Conservation (phyloP, 1,140 invertebrate genomes). For the Trigoniulus corallinus region DNA sequence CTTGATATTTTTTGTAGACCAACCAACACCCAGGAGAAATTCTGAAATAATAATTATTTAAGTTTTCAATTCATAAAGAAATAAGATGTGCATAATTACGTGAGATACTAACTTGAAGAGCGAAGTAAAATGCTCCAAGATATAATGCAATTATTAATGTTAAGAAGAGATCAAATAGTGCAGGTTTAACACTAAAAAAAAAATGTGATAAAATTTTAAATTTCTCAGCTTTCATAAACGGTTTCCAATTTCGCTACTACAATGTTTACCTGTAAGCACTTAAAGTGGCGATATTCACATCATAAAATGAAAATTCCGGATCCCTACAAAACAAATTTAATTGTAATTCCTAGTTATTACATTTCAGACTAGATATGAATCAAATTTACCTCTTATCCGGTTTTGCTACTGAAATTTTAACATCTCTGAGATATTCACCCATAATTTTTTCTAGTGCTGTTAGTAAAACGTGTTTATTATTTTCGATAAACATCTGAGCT, state of each 20-base stretch:
- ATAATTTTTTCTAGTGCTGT: constrained; percentile 51
- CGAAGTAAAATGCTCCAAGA: constrained; percentile 59
- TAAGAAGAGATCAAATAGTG: constrained; percentile 89
- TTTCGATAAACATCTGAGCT: constrained; percentile 48
- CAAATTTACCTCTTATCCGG: constrained; percentile 26
- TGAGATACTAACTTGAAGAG: constrained; percentile 42
- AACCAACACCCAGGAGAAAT: neutral
- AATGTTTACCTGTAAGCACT: constrained; percentile 54
- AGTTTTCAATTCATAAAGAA: neutral
- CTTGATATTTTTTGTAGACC: too few relatives aligned
- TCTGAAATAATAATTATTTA: neutral
- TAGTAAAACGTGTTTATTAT: constrained; percentile 42
- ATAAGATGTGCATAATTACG: too few relatives aligned
- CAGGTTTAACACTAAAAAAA: constrained; percentile 64
- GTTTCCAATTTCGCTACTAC: neutral
- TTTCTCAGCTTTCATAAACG: constrained; percentile 21
- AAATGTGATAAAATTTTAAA: neutral
- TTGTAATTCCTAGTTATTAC: constrained; percentile 6
- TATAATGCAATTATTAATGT: constrained; percentile 71
- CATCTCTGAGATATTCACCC: constrained; percentile 19
- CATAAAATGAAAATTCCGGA: constrained; percentile 85
- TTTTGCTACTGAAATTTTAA: constrained; percentile 21
- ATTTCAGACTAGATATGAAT: constrained; percentile 10
- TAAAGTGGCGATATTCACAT: constrained; percentile 53
- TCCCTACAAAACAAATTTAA: constrained; percentile 36